These are phyloP conservation scores for Diplodus sargus DNA, from an alignment of 2,797 vertebrate genomes.

Conservation along the genomic window DNA sequence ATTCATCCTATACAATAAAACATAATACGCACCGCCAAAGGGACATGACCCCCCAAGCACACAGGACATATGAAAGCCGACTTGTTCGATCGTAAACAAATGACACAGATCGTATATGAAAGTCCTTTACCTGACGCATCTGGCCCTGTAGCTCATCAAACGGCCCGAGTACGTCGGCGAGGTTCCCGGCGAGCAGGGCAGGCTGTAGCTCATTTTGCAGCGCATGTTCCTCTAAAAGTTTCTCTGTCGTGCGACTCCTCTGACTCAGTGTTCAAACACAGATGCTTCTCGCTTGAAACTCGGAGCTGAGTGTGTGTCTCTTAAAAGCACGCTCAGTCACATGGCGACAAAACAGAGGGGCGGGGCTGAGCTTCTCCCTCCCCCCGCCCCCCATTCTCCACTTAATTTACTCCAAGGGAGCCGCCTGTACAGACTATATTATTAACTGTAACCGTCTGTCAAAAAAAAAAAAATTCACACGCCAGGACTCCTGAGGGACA, in stretches of 20 bases:
- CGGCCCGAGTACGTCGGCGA: slow-evolving; percentile 73
- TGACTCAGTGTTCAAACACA: not conserved
- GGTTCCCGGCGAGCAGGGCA: slow-evolving; percentile 78
- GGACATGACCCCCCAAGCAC: too few species aligned
- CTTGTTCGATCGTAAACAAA: not conserved
- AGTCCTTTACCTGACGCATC: slow-evolving; percentile 79
- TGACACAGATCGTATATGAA: rapidly evolving
- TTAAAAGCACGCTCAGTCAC: slow-evolving; percentile 67
- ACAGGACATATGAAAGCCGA: rapidly evolving
- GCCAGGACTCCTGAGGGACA: not conserved
- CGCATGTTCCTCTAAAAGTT: slow-evolving; percentile 69
- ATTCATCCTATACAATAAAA: too few species aligned
- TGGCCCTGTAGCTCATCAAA: slow-evolving; percentile 67
- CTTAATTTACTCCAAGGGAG: not conserved
- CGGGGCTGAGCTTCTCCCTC: slow-evolving; percentile 40
- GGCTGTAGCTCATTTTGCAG: slow-evolving; percentile 80
- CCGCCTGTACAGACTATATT: not conserved
- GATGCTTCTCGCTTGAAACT: not conserved
- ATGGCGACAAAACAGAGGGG: slow-evolving; percentile 52
- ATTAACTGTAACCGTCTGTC: slow-evolving; percentile 11
- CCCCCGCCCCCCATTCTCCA: not conserved
- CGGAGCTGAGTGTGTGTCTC: not conserved
- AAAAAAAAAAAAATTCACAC: not conserved
- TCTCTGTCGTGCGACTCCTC: not conserved
- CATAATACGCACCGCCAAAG: not conserved